Evolutionary conservation across 2,113 vertebrate genomes (phyloP).

Genomic region (Dinomys branickii): DNA sequence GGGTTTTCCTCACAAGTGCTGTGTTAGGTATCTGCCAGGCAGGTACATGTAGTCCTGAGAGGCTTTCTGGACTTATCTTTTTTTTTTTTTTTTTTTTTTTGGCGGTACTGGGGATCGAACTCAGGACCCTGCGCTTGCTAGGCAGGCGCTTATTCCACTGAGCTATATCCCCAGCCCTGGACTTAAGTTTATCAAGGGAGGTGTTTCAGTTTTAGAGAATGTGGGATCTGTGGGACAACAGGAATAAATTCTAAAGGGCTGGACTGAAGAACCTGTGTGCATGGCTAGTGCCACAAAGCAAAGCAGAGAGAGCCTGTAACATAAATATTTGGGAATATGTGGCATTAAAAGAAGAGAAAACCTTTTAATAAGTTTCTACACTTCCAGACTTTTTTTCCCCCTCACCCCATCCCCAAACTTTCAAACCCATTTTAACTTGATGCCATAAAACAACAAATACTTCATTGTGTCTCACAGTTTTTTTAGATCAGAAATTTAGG

Average conservation of each 20-base stretch:
- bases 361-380: background rate
- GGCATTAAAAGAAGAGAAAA: background rate
- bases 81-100: too few species aligned
- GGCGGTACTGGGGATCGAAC: too few species aligned
- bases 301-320: background rate
- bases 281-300: background rate
- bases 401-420: background rate
- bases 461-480: background rate
- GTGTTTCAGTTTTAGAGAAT: conserved; percentile 21
- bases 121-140: too few species aligned
- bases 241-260: background rate
- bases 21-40: background rate
- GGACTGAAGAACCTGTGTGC: background rate
- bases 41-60: background rate
- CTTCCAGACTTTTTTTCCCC: background rate
- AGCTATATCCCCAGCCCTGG: too few species aligned
- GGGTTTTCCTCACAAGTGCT: background rate
- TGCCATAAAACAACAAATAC: background rate
- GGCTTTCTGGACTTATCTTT: background rate
- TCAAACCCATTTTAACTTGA: background rate
- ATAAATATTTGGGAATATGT: background rate
- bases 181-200: background rate
- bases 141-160: too few species aligned
- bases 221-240: background rate
- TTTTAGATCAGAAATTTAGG: background rate